These are phyloP conservation scores for Oscheius onirici DNA, from an alignment of 2,888 invertebrate genomes.

Conservation along the genomic window DNA sequence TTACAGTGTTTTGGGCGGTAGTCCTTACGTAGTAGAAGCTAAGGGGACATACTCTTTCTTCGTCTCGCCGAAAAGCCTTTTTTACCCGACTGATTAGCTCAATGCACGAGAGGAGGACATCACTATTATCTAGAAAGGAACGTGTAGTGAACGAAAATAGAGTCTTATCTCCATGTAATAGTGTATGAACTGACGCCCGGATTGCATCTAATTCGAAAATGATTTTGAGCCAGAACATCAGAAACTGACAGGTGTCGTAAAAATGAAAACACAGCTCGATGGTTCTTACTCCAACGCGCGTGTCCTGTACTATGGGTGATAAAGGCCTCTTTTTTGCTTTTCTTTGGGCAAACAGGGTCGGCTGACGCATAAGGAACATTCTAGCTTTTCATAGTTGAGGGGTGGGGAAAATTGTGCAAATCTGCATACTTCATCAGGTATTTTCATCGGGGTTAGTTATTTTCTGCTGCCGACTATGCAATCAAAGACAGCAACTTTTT, in stretches of 20 bases:
- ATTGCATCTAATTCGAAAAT: not conserved
- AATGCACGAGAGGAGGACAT: conserved; percentile 16
- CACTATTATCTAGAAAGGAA: not conserved
- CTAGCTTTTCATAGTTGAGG: not conserved
- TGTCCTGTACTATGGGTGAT: conserved; percentile 12
- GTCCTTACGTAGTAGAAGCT: not conserved
- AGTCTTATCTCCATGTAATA: conserved; percentile 9
- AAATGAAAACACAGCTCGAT: no score
- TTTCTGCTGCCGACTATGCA: no score
- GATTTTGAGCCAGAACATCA: not conserved
- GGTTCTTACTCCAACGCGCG: conserved; percentile 11
- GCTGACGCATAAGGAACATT: conserved; percentile 3
- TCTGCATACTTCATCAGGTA: no score
- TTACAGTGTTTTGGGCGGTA: conserved; percentile 18
- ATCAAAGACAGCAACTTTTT: no score
- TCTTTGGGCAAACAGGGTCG: not conserved
- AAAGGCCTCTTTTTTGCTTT: conserved; percentile 3
- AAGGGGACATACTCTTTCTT: not conserved
- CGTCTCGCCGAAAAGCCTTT: no score
- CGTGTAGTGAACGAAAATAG: not conserved
- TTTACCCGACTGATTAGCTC: conserved; percentile 1
- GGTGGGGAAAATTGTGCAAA: no score
- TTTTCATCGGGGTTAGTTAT: no score
- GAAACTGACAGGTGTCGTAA: not conserved
- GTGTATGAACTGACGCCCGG: not conserved